Percentiles rank a stretch among this genome's conserved stretches.
phyloP scores from a whole-genome alignment of 2,888 invertebrate genomes.

The Xestia c-nigrum region DNA sequence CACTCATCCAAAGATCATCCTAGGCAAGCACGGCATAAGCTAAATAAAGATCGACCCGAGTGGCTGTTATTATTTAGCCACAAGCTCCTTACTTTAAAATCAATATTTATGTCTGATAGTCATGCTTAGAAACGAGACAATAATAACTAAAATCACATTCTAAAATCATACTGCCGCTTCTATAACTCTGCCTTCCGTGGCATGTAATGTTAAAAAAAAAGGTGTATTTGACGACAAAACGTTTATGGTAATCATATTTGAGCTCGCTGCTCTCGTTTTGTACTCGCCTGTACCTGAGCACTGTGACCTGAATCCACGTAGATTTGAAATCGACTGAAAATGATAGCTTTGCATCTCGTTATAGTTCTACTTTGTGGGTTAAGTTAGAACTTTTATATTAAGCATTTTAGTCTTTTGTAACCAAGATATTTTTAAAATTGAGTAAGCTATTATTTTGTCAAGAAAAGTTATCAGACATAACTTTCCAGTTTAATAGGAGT shows the following conservation, averaged over 20 bases:
- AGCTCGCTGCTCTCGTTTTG: slow-evolving; percentile 70
- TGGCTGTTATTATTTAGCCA: too few relatives aligned
- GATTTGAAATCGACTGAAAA: slow-evolving; percentile 66
- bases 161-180: slow-evolving; percentile 26
- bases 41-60: too few relatives aligned
- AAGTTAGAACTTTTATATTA: slow-evolving; percentile 30
- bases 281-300: slow-evolving; percentile 68
- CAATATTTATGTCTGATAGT: not conserved
- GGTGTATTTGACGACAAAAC: slow-evolving; percentile 67
- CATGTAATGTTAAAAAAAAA: slow-evolving; percentile 45
- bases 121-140: slow-evolving; percentile 43
- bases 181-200: slow-evolving; percentile 18
- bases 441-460: not conserved
- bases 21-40: too few relatives aligned
- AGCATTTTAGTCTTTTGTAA: not conserved
- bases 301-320: slow-evolving; percentile 69
- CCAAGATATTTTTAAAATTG: not conserved
- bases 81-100: too few relatives aligned
- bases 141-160: slow-evolving; percentile 59
- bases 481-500: not conserved
- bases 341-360: slow-evolving; percentile 46
- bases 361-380: slow-evolving; percentile 35
- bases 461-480: not conserved
- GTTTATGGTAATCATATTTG: slow-evolving; percentile 73
- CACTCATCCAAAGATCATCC: too few relatives aligned